Evolutionary conservation across 2,797 vertebrate genomes (phyloP).

Genomic region (Trachops cirrhosus): DNA sequence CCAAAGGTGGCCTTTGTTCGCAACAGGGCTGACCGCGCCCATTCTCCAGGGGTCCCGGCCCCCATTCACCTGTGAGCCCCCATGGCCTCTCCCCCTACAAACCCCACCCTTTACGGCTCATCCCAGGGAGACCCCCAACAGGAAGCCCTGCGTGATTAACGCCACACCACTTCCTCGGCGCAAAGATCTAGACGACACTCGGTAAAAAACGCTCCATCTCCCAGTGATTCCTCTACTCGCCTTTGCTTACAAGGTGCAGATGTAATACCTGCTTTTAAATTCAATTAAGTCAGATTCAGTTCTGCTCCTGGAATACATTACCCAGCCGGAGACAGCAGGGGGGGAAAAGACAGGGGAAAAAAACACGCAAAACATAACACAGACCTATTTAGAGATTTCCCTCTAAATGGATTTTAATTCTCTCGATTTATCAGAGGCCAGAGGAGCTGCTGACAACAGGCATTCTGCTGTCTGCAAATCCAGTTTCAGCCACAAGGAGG

Average conservation of each 20-base stretch:
- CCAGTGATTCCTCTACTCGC: slow-evolving; percentile 59
- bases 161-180: slow-evolving; percentile 59
- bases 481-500: neutral
- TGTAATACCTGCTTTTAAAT: slow-evolving; percentile 85
- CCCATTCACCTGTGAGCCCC: too few species aligned
- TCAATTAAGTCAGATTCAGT: slow-evolving; percentile 84
- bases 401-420: slow-evolving; percentile 78
- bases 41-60: neutral
- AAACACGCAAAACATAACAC: slow-evolving; percentile 49
- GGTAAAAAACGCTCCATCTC: slow-evolving; percentile 67
- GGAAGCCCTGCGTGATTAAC: slow-evolving; percentile 22
- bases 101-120: neutral
- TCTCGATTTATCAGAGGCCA: slow-evolving; percentile 59
- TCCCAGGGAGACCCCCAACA: neutral
- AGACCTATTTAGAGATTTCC: slow-evolving; percentile 75
- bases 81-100: neutral
- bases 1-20: neutral
- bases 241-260: slow-evolving; percentile 75
- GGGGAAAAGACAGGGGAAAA: neutral
- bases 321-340: slow-evolving; percentile 79
- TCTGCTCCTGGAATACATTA: slow-evolving; percentile 81
- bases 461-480: neutral
- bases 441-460: slow-evolving; percentile 38
- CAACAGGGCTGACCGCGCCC: rapidly evolving
- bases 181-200: slow-evolving; percentile 67